Evolutionary conservation across 2,797 vertebrate species (phyloP).

Genomic region (Rhinophrynus dorsalis): DNA sequence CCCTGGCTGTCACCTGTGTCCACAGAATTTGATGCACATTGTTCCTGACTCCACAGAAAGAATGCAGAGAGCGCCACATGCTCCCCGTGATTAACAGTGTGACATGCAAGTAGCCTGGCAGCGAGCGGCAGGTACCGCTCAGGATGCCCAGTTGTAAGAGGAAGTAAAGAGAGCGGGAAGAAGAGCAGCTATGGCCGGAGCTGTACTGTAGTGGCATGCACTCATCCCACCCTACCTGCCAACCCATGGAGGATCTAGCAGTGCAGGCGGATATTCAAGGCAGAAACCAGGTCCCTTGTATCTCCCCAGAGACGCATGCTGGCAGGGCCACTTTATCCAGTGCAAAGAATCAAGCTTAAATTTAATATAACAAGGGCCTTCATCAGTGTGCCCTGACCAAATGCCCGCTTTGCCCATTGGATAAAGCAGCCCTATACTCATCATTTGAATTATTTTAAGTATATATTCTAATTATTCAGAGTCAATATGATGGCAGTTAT

Average conservation of each 20-base stretch:
- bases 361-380: too few relatives aligned
- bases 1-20: slow-evolving; percentile 32
- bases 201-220: slow-evolving; percentile 38
- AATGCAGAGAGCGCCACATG: slow-evolving; percentile 25
- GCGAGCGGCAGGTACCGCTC: slow-evolving; percentile 62
- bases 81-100: slow-evolving; percentile 41
- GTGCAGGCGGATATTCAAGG: neutral
- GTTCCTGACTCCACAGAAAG: neutral
- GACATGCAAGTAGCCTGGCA: slow-evolving; percentile 43
- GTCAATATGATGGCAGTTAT: too few relatives aligned
- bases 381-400: too few relatives aligned
- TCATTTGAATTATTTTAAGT: too few relatives aligned
- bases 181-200: slow-evolving; percentile 48
- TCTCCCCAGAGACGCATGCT: slow-evolving; percentile 10
- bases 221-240: slow-evolving; percentile 17
- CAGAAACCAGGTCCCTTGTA: neutral
- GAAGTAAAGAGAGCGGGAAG: slow-evolving; percentile 61
- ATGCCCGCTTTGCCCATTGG: too few relatives aligned
- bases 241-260: neutral
- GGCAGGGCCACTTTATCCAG: too few relatives aligned
- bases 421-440: too few relatives aligned
- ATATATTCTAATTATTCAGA: too few relatives aligned
- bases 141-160: slow-evolving; percentile 74
- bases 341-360: too few relatives aligned
- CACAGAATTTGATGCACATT: too few relatives aligned